Conservation (phyloP, 1,140 invertebrate genomes). For the Zaprionus gabonicus region DNA sequence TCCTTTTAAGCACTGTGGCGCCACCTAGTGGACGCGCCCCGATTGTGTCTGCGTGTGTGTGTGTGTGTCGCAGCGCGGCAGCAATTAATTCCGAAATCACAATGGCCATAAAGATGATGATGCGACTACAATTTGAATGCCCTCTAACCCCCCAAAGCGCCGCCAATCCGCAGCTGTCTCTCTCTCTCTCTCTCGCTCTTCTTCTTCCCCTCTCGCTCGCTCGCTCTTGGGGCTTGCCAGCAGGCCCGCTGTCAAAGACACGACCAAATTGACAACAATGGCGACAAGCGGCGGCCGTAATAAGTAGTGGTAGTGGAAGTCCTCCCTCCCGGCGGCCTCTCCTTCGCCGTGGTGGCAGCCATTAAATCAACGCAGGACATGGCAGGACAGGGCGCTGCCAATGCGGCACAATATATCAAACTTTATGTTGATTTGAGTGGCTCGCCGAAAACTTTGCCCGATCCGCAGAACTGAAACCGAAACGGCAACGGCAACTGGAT, state of each 20-base stretch:
- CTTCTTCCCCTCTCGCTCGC: neutral
- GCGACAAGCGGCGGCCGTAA: slow-evolving; percentile 77
- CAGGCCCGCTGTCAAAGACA: slow-evolving; percentile 66
- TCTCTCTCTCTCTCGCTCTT: neutral
- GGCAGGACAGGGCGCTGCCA: slow-evolving; percentile 51
- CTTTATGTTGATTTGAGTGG: slow-evolving; percentile 83
- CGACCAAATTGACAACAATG: slow-evolving; percentile 74
- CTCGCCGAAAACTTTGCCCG: slow-evolving; percentile 50
- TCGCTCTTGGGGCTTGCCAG: neutral
- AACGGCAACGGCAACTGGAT: slow-evolving; percentile 2
- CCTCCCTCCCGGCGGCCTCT: neutral
- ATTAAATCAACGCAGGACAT: slow-evolving; percentile 81
- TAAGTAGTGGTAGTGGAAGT: slow-evolving; percentile 64
- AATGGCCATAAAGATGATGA: slow-evolving; percentile 83
- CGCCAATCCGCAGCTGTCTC: neutral
- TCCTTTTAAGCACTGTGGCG: slow-evolving; percentile 79
- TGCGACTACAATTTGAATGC: slow-evolving; percentile 80
- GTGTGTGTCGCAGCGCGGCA: slow-evolving; percentile 52
- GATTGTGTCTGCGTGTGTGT: slow-evolving; percentile 44
- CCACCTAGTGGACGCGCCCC: slow-evolving; percentile 47
- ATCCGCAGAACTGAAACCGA: slow-evolving; percentile 41
- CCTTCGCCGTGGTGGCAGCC: slow-evolving; percentile 48
- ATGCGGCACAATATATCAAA: slow-evolving; percentile 82
- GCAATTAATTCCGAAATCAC: slow-evolving; percentile 82
- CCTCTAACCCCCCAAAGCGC: slow-evolving; percentile 20